Evolutionary conservation across 2,113 vertebrate species (phyloP).

Genomic region (Oreotrochilus melanogaster): DNA sequence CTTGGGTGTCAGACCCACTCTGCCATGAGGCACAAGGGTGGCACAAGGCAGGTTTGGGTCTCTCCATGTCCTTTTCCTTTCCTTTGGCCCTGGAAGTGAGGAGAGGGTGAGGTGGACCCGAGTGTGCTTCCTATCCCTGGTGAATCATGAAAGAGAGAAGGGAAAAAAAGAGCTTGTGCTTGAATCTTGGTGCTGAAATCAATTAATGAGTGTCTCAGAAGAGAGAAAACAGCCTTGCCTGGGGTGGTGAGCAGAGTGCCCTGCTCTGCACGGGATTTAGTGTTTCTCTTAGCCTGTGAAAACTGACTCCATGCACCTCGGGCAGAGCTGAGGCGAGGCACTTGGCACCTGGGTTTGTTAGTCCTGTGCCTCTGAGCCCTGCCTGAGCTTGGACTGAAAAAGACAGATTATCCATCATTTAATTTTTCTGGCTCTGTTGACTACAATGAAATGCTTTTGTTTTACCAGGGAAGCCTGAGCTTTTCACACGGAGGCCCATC

Average conservation of each 20-base stretch:
- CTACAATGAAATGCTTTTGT: background rate
- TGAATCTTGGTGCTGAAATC: background rate
- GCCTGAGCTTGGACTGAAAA: background rate
- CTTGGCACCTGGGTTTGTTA: background rate
- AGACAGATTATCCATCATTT: slow-evolving; percentile 4
- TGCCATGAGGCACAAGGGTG: background rate
- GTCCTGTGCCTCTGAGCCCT: background rate
- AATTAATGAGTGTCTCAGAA: background rate
- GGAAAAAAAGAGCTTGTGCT: background rate
- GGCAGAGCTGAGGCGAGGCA: slow-evolving; percentile 2
- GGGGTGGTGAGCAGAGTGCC: background rate
- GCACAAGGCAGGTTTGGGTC: background rate
- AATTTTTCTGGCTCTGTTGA: background rate
- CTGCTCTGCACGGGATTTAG: background rate
- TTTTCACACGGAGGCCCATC: background rate
- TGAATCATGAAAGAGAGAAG: background rate
- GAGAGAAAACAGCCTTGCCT: background rate
- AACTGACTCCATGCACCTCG: background rate
- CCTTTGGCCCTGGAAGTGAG: background rate
- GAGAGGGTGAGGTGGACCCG: background rate
- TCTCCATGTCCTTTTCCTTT: background rate
- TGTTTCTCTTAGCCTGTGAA: background rate
- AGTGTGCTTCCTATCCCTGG: background rate
- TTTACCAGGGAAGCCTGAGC: background rate
- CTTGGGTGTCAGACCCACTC: background rate